A percentile compares a stretch with the other conserved stretches of the same genome.
These are phyloP conservation scores for Arnoldichthys spilopterus DNA, from an alignment of 2,797 vertebrate genomes.

Conservation along the genomic window DNA sequence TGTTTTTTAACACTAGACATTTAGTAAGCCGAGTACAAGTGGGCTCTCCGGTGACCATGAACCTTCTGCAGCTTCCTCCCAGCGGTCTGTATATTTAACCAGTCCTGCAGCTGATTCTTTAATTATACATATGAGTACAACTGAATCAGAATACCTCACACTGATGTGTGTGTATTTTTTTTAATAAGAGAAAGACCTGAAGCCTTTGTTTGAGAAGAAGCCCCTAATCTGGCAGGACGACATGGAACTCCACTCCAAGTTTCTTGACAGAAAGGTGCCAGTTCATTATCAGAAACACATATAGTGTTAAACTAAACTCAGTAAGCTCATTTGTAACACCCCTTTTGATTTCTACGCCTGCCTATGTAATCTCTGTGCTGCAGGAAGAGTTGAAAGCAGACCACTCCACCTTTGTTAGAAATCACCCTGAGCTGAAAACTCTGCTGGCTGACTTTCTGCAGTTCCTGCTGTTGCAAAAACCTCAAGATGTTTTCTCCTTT, in stretches of 20 bases:
- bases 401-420: conserved; percentile 79
- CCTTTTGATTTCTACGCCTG: neutral
- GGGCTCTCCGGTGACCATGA: conserved; percentile 81
- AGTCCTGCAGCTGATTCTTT: neutral
- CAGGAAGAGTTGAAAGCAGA: conserved; percentile 86
- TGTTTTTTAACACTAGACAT: conserved; percentile 70
- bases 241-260: conserved; percentile 82
- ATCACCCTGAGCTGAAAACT: conserved; percentile 84
- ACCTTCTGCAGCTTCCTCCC: conserved; percentile 77
- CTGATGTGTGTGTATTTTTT: conserved; percentile 22
- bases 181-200: conserved; percentile 62
- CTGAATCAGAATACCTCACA: neutral
- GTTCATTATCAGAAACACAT: neutral
- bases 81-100: conserved; percentile 71
- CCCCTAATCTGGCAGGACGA: conserved; percentile 88
- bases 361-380: neutral
- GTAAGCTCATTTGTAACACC: neutral
- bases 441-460: conserved; percentile 90
- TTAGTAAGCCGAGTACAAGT: conserved; percentile 83
- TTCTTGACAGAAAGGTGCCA: conserved; percentile 88
- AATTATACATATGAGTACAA: neutral
- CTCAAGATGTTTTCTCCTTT: conserved; percentile 81
- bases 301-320: neutral
- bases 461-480: conserved; percentile 86
- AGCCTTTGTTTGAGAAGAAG: conserved; percentile 74